Evolutionary conservation across 1,140 invertebrate genomes (phyloP).

Genomic region (Caenorhabditis elegans): DNA sequence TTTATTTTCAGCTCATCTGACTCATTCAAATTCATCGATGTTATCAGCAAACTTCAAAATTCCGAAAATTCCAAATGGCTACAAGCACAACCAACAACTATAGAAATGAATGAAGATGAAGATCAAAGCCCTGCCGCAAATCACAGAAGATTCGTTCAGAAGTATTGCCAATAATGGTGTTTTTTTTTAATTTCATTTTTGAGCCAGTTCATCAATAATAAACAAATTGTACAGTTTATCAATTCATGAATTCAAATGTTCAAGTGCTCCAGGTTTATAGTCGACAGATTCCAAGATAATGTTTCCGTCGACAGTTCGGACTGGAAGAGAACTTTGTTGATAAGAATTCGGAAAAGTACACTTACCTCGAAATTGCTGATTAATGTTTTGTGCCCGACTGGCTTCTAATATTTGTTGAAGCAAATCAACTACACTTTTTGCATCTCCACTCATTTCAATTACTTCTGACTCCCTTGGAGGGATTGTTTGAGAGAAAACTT

Average conservation of each 20-base stretch:
- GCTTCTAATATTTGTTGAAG: neutral
- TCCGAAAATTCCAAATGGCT: neutral
- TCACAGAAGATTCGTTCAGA: neutral
- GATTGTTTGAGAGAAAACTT: neutral
- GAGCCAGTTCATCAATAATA: neutral
- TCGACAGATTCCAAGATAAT: slow-evolving; percentile 14
- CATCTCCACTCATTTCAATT: slow-evolving; percentile 4
- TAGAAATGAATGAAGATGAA: neutral
- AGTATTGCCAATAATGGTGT: neutral
- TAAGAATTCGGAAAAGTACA: neutral
- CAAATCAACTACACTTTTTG: neutral
- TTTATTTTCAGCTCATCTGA: neutral
- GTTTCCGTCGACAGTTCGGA: slow-evolving; percentile 9
- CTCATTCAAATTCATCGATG: neutral
- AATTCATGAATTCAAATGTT: neutral
- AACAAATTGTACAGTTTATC: neutral
- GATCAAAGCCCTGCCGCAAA: neutral
- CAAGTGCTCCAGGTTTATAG: slow-evolving; percentile 14
- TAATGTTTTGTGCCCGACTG: neutral
- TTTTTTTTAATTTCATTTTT: neutral
- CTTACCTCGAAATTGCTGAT: slow-evolving; percentile 21
- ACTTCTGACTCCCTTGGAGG: neutral
- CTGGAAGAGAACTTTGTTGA: neutral
- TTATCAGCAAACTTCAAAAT: slow-evolving; percentile 15
- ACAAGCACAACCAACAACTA: too few species aligned